Evolutionary conservation across 2,797 vertebrate species (phyloP).

Genomic region (Sebastes taczanowskii): DNA sequence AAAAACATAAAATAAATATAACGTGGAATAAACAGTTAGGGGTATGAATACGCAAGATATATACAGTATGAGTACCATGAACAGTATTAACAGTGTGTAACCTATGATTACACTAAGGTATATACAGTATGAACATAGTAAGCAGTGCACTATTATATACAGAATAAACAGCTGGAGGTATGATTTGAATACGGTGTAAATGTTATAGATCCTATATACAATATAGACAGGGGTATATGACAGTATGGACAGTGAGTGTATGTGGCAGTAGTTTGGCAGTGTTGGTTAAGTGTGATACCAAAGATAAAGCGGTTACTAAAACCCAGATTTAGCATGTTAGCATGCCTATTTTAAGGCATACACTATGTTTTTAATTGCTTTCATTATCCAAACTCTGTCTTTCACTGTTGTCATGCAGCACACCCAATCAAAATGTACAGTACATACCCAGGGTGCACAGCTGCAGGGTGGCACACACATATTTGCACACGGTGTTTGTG

Average conservation of each 20-base stretch:
- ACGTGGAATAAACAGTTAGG: too few species aligned
- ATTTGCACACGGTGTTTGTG: slow-evolving; percentile 37
- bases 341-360: neutral
- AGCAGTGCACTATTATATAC: neutral
- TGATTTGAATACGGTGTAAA: neutral
- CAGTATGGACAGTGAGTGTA: neutral
- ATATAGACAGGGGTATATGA: neutral
- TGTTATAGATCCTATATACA: neutral
- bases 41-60: too few species aligned
- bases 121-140: too few species aligned
- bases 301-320: neutral
- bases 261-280: neutral
- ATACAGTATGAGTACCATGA: too few species aligned
- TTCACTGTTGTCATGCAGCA: neutral
- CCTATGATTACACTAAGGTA: too few species aligned
- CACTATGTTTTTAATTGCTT: neutral
- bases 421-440: neutral
- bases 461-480: slow-evolving; percentile 5
- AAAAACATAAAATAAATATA: too few species aligned
- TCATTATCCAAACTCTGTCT: neutral
- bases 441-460: neutral
- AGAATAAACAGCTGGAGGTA: neutral
- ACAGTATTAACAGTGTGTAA: too few species aligned
- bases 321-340: neutral
- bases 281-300: neutral